These are phyloP conservation scores for Drosophila aldrichi DNA, from an alignment of 2,888 invertebrate genomes.

Conservation along the genomic window DNA sequence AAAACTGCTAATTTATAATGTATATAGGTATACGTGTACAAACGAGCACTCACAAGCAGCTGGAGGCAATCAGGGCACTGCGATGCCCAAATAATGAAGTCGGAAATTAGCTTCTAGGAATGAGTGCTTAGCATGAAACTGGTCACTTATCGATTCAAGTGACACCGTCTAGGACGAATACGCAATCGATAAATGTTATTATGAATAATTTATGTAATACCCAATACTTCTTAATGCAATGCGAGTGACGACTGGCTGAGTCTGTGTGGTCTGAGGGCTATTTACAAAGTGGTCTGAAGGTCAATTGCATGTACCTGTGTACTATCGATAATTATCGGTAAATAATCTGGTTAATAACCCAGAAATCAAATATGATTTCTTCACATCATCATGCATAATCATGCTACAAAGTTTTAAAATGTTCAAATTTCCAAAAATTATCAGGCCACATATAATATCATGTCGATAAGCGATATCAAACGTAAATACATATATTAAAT, in stretches of 20 bases:
- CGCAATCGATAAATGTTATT: too few relatives aligned
- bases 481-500: too few relatives aligned
- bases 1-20: constrained; percentile 35
- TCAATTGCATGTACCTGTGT: too few relatives aligned
- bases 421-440: not conserved
- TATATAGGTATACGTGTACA: constrained; percentile 28
- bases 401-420: not conserved
- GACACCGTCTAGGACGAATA: not conserved
- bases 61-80: constrained; percentile 28
- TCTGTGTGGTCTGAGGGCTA: too few relatives aligned
- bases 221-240: too few relatives aligned
- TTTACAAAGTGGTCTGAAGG: too few relatives aligned
- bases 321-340: not conserved
- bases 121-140: not conserved
- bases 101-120: not conserved
- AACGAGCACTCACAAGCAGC: constrained; percentile 4
- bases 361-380: too few relatives aligned
- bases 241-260: too few relatives aligned
- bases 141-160: not conserved
- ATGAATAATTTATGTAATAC: too few relatives aligned
- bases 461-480: not conserved
- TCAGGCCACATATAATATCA: not conserved
- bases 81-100: constrained; percentile 35
- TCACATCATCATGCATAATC: not conserved
- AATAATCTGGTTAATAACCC: too few relatives aligned